A percentile compares a stretch with the other conserved stretches of the same genome.
These are phyloP conservation scores for Forbesichthys papilliferus DNA, from an alignment of 2,113 vertebrate species.

Conservation along the genomic window DNA sequence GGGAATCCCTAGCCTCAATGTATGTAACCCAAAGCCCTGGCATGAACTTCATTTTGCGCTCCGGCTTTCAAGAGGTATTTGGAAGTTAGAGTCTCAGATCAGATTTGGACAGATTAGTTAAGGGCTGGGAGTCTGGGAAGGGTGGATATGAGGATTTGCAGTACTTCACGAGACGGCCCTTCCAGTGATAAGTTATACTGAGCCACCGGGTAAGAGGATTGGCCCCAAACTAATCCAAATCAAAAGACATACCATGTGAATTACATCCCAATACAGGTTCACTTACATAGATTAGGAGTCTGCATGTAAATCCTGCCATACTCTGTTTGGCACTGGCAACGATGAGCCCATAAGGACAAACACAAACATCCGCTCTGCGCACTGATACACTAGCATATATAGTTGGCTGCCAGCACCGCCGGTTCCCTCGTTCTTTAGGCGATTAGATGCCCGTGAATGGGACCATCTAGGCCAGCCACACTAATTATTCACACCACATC, in stretches of 20 bases:
- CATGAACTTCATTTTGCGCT: slow-evolving; percentile 71
- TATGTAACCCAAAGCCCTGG: slow-evolving; percentile 72
- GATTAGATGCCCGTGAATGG: slow-evolving; percentile 60
- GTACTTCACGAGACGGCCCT: slow-evolving; percentile 74
- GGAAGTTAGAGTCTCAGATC: slow-evolving; percentile 80
- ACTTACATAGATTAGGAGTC: slow-evolving; percentile 82
- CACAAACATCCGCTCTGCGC: slow-evolving; percentile 73
- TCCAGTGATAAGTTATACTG: slow-evolving; percentile 83
- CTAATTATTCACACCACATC: slow-evolving; percentile 67
- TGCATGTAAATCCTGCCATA: slow-evolving; percentile 80
- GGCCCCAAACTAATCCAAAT: slow-evolving; percentile 82
- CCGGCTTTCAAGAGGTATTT: slow-evolving; percentile 79
- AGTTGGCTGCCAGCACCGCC: slow-evolving; percentile 37
- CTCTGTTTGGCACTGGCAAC: slow-evolving; percentile 70
- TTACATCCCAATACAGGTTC: slow-evolving; percentile 87
- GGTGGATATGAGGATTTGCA: slow-evolving; percentile 75
- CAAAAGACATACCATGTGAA: slow-evolving; percentile 87
- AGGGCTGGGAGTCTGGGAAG: slow-evolving; percentile 69
- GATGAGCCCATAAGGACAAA: slow-evolving; percentile 75
- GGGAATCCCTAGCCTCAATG: slow-evolving; percentile 71
- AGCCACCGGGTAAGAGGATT: slow-evolving; percentile 82
- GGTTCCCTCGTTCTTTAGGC: slow-evolving; percentile 37
- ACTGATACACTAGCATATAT: slow-evolving; percentile 41
- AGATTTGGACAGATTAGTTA: slow-evolving; percentile 82
- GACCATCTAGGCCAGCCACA: slow-evolving; percentile 55